Base-by-base conservation (phyloP, 2,797 vertebrate species). In the Pseudochromis fuscus region DNA sequence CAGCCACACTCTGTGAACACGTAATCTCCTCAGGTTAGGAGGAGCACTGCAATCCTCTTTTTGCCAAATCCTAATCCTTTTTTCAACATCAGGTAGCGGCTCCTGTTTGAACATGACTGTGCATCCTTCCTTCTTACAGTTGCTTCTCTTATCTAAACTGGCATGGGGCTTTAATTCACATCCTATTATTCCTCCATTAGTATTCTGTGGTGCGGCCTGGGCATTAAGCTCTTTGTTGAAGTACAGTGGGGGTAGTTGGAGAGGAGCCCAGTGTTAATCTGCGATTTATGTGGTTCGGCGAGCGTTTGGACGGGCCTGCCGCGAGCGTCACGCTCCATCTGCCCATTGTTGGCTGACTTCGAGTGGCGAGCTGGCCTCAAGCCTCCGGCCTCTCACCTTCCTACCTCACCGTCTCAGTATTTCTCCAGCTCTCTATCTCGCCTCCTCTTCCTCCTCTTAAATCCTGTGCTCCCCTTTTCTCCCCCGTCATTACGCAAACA, bases 261-360 rank as follows among this genome's bases (percentile, higher is more conserved):
- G 37, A 46, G 2, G n/a, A 68, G 83, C 82, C 85, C 81, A 66
- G 77, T 46, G 77, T 82, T 87, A 82, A 88, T 84, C 77, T 87
- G 83, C 77, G 77, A 87, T 89, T 88, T 77, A 81, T 84, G 67
- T 52, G 64, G 77, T 85, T 87, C 52, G 37, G 63, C 55, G 83
- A 84, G 73, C 16, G 67, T 85, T 81, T 83, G 80, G 81, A 80
- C 50, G 11, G 63, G 56, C 16, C 74, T 0, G 58, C 56, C 42
- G 40, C 75, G 58, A 49, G 60, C 25, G 45, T 77, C 83, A 67
- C 21, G 42, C 80, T 84, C 85, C 85, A 84, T 89, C 89, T 88
- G 87, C 74, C 75, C 53, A 16, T 61, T 52, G 55, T 61, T 65
- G 68, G 79, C 55, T 42, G 37, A 64, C 46, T 23, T 11, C n/a